Base-by-base conservation (phyloP, 2,113 vertebrate species). In the Furnarius figulus region DNA sequence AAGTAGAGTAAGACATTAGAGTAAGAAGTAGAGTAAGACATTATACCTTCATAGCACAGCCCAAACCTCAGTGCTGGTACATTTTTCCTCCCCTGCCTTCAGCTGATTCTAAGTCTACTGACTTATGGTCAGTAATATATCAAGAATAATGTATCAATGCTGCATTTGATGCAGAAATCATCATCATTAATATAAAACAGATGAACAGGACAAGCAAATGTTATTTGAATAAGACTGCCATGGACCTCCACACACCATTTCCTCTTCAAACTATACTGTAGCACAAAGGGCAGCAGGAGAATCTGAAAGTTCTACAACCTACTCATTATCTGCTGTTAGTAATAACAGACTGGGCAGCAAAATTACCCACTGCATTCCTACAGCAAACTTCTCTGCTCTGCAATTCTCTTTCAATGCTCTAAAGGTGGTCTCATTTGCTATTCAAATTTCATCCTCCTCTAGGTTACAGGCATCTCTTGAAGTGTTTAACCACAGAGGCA, bases 371-470 rank as follows among this genome's bases (percentile, higher is more conserved):
- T 50, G 61, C 63, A n/a, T 71, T 94, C 65, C 76, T 81, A 47
- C 14, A 52, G 82, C 47, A 93, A 86, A 95, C 66, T 81, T 73
- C 39, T 37, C 37, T 12, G n/a, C 61, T 93, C 84, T 39, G 56
- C 55, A 85, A 44, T 50, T 71, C 72, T 85, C 39, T 80, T 86
- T n/a, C 7, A 6, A 87, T 70, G 84, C 67, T 83, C 84, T 30
- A 85, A 85, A 95, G 86, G 96, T 89, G 84, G 89, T 91, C 87
- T 79, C 27, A 95, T 78, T 92, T 84, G 83, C 91, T 81, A 96
- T 78, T 93, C 63, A 97, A 47, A 94, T 81, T 68, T 77, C 42
- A 87, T 62, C 55, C 37, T 62, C 27, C 73, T 85, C 76, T 79
- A 5, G 0, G 62, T 59, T 59, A 46, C 55, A 61, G 37, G 81